Evolutionary conservation across 2,797 vertebrate species (phyloP), one percentile per base, ranked within the genome.

Genomic region (Anniella stebbinsi): DNA sequence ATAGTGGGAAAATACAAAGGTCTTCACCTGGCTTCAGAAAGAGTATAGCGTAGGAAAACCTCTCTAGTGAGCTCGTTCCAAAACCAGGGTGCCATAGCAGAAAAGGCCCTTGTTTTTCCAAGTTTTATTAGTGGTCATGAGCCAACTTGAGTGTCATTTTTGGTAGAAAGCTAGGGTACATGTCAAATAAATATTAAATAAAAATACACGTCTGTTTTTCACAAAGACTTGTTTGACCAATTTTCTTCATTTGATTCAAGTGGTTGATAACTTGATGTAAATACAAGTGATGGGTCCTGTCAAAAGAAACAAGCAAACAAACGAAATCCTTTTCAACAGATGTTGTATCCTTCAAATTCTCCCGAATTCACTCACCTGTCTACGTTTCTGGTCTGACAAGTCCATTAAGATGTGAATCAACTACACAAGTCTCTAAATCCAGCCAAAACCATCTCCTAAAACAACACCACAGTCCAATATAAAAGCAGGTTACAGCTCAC

Each of bases 341-440:
- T 38, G 2, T 70, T 48, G 13, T 38, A 82, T 92, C 45, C 17
- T 75, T 41, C 36, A 66, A 1, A 3, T 57, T 84, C 80, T 70
- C 84, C n/a, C 21, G 3, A 28, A 0, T 86, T 91, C 63, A 57
- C 73, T 80, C 0, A 1, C 15, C n/a, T 88, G 60, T 36, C 60
- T 67, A 51, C 75, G 63, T 75, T 89, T 78, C 10, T 2, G 51
- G 33, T 83, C 76, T 87, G 70, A 91, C 51, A 87, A 89, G 28
- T 83, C 84, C 69, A 60, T 90, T 91, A 86, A 63, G 94, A 93
- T 38, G 36, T 5, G 90, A 92, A 89, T 92, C 67, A 91, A 94
- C 1, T 89, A 80, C 78, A 73, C 69, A 77, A 36, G 17, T 38
- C 84, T 33, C 84, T 84, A 92, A 89, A 89, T 89, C 54, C 67